These are phyloP conservation scores for Lycocerus yunnanus DNA, from an alignment of 2,888 invertebrate genomes.

Conservation along the genomic window DNA sequence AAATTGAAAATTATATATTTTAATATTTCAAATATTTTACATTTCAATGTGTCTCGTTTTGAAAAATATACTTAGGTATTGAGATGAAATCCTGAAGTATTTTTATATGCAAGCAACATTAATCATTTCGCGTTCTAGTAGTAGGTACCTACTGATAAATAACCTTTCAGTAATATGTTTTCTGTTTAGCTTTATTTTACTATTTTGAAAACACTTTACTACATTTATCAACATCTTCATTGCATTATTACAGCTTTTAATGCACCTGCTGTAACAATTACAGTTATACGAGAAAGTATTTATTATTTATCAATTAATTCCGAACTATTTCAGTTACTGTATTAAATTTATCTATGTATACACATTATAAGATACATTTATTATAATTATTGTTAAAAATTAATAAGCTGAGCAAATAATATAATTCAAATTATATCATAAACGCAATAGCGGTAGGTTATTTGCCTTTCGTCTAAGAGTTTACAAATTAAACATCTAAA, in stretches of 20 bases:
- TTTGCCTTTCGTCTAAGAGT: no score
- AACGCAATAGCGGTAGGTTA: no score
- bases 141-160: background rate
- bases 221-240: background rate
- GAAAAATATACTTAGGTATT: background rate
- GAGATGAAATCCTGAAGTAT: background rate
- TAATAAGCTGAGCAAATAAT: no score
- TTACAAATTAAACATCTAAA: no score
- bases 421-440: no score
- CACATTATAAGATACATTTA: no score
- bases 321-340: no score
- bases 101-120: background rate
- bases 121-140: background rate
- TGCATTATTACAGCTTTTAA: background rate
- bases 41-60: background rate
- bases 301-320: no score
- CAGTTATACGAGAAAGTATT: no score
- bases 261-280: no score
- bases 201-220: background rate
- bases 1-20: background rate
- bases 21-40: background rate
- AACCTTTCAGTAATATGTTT: constrained; percentile 2
- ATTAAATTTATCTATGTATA: no score
- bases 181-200: background rate
- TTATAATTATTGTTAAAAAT: no score